These are phyloP conservation scores for Piliocolobus tephrosceles DNA, from an alignment of 2,113 vertebrate species.

Conservation along the genomic window DNA sequence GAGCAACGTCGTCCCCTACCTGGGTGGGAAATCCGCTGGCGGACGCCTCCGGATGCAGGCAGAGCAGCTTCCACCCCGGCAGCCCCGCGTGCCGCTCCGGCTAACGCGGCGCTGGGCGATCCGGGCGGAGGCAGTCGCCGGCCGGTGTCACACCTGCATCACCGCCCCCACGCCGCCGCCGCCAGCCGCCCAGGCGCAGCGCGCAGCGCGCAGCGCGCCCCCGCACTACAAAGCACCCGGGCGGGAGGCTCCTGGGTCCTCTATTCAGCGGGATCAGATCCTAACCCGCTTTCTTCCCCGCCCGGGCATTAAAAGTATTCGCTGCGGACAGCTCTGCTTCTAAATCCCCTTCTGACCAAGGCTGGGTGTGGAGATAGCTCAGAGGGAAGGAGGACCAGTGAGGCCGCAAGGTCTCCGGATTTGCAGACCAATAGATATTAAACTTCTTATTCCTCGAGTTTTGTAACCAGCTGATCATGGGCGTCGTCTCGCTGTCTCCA, in stretches of 20 bases:
- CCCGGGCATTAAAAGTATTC: neutral
- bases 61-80: neutral
- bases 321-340: neutral
- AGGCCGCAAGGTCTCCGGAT: neutral
- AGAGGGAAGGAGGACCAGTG: neutral
- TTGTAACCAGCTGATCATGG: neutral
- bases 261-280: constrained; percentile 34
- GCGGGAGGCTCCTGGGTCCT: constrained; percentile 40
- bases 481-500: neutral
- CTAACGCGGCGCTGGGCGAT: constrained; percentile 70
- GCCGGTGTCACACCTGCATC: constrained; percentile 59
- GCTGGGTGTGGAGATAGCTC: neutral
- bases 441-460: constrained; percentile 27
- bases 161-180: constrained; percentile 57
- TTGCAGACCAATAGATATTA: neutral
- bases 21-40: neutral
- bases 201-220: constrained; percentile 28
- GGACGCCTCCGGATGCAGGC: neutral
- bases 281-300: neutral
- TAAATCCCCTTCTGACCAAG: neutral
- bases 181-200: constrained; percentile 13
- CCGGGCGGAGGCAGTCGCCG: constrained; percentile 28
- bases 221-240: constrained; percentile 34
- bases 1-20: constrained; percentile 21
- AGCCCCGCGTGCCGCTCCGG: constrained; percentile 62